Base-by-base conservation (phyloP, 2,888 invertebrate species). In the Eueremaeus valkanovi region DNA sequence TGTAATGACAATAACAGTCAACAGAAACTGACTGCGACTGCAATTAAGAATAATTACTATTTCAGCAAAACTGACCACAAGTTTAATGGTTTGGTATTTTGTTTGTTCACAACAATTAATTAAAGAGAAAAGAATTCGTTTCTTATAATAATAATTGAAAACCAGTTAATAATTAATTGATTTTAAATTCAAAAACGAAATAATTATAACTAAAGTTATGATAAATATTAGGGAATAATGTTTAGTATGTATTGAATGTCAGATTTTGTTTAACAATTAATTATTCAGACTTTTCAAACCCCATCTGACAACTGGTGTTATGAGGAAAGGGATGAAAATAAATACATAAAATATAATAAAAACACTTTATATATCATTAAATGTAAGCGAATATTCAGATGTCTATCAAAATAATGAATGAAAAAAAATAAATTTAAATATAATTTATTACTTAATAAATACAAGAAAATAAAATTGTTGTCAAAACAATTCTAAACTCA, bases 291-390 rank as follows among this genome's bases (percentile, higher is more conserved):
- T 49, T 49, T 49, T 1, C n/a, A n/a, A n/a, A n/a, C n/a, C n/a
- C n/a, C n/a, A n/a, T 49, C 49, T n/a, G 1, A 49, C n/a, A n/a
- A 5, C 2, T 13, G 49, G 3, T 21, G 21, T 18, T 40, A 49
- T 49, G 49, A 49, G 21, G 18, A n/a, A 49, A 49, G 21, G 1
- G n/a, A 49, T 49, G 21, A 49, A 40, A 49, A 49, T 49, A 49
- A 49, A 49, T 49, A n/a, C 3, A 49, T 49, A 49, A 49, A 21
- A 18, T n/a, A 49, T 9, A 49, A 49, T 21, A 49, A 5, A n/a
- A n/a, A n/a, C 49, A 49, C 49, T 49, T 49, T 9, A 49, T 49
- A 49, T n/a, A 49, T n/a, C 49, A 49, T 49, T 49, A 49, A n/a
- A 49, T n/a, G 49, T 49, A 45, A 49, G 21, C 49, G 3, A 49